Conservation (phyloP, 2,797 vertebrate genomes). For the Sebastes matsubarae region DNA sequence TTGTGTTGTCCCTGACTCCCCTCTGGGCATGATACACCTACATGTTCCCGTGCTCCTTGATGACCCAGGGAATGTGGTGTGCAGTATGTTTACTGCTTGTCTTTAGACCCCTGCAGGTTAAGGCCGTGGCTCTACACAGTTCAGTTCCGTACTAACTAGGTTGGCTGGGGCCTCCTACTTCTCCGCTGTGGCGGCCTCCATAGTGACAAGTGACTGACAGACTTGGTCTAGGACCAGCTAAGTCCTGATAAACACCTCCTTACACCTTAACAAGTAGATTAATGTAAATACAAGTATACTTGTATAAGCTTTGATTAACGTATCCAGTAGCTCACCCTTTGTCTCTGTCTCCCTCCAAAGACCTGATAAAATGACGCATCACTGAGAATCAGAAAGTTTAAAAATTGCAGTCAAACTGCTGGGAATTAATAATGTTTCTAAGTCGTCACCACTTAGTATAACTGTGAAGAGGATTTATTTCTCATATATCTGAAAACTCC, state of each 20-base stretch:
- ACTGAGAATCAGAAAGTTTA: neutral
- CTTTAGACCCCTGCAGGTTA: neutral
- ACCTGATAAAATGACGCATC: neutral
- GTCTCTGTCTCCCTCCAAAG: neutral
- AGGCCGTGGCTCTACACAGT: neutral
- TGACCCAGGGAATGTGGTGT: neutral
- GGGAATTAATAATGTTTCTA: neutral
- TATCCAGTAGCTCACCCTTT: neutral
- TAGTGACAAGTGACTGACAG: neutral
- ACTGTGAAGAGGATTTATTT: slow-evolving; percentile 16
- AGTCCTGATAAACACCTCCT: neutral
- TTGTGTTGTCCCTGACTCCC: neutral
- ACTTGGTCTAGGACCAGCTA: neutral
- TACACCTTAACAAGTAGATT: neutral
- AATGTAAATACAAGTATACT: neutral
- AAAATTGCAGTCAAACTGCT: neutral
- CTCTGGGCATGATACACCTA: neutral
- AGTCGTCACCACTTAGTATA: neutral
- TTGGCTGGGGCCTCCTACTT: neutral
- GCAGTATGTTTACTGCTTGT: neutral
- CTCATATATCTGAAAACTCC: slow-evolving; percentile 29
- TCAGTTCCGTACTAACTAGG: neutral
- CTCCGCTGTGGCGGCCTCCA: neutral
- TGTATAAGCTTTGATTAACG: neutral
- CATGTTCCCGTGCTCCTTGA: neutral